Percentiles rank a stretch among this genome's conserved stretches.
Conservation (phyloP, 2,113 vertebrate genomes). For the Rhynchomys soricoides region DNA sequence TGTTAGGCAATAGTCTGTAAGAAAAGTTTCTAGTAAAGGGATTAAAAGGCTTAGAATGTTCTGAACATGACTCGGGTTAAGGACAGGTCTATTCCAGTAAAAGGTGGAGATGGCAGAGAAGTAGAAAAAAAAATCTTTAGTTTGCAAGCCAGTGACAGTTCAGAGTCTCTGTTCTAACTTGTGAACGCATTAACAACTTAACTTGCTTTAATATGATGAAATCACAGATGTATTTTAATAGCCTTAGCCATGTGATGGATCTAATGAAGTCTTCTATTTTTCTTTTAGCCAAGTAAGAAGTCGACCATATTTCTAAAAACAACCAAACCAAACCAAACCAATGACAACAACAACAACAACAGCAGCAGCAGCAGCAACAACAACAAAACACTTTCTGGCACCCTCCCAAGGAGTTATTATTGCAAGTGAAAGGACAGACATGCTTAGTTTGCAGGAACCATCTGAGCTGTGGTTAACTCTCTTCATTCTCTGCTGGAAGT, state of each 20-base stretch:
- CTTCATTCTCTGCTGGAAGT: neutral
- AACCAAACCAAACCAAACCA: no score
- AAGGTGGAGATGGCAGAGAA: constrained; percentile 1
- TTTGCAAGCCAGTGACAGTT: neutral
- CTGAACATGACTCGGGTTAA: neutral
- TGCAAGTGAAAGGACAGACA: neutral
- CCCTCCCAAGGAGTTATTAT: neutral
- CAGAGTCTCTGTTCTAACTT: neutral
- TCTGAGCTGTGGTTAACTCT: neutral
- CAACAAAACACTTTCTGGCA: neutral
- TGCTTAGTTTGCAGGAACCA: neutral
- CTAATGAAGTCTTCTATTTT: constrained; percentile 18
- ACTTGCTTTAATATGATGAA: constrained; percentile 22
- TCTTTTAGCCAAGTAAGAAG: constrained; percentile 46
- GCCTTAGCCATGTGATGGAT: neutral
- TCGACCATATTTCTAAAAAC: neutral
- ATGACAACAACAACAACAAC: no score
- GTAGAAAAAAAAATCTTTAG: neutral
- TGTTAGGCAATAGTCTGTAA: neutral
- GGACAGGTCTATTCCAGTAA: neutral
- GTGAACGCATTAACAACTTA: neutral
- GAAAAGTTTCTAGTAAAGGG: neutral
- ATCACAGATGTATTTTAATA: neutral
- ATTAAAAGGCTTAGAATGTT: neutral
- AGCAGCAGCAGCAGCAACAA: no score